Conservation (phyloP, 2,888 invertebrate genomes). For the Cotesia congregata region DNA sequence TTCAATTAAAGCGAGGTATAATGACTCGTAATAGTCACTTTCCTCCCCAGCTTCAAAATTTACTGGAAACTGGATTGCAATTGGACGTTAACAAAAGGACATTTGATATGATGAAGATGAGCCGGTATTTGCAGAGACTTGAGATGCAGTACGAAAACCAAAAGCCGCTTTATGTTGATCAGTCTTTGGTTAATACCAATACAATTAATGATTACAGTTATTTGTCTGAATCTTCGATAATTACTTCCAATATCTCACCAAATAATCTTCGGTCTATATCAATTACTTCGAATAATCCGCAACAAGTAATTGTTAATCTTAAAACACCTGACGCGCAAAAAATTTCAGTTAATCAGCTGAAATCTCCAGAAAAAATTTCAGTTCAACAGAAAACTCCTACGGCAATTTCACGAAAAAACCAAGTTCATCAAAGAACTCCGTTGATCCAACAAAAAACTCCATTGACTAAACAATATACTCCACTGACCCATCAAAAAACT, state of each 20-base stretch:
- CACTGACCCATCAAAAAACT: neutral
- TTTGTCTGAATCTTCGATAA: constrained; percentile 23
- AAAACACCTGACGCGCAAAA: neutral
- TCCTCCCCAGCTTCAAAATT: constrained; percentile 56
- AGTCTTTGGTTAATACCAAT: constrained; percentile 52
- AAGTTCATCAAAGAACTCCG: neutral
- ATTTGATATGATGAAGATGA: constrained; percentile 59
- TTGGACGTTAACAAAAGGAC: constrained; percentile 57
- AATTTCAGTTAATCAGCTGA: neutral
- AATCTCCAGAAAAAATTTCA: neutral
- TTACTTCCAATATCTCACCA: neutral
- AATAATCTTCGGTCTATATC: neutral
- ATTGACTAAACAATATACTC: neutral
- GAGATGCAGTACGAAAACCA: constrained; percentile 60
- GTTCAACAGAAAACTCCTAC: neutral
- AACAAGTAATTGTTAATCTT: neutral
- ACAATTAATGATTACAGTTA: constrained; percentile 23
- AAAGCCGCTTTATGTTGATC: constrained; percentile 52
- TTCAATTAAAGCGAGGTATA: constrained; percentile 53
- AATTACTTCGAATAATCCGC: neutral
- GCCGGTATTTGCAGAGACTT: constrained; percentile 57
- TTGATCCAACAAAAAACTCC: neutral
- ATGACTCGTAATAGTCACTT: constrained; percentile 55
- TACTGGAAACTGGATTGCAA: constrained; percentile 60
- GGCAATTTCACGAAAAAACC: neutral